These are phyloP conservation scores for Hirtodrosophila duncani DNA, from an alignment of 2,888 invertebrate genomes.

Conservation along the genomic window DNA sequence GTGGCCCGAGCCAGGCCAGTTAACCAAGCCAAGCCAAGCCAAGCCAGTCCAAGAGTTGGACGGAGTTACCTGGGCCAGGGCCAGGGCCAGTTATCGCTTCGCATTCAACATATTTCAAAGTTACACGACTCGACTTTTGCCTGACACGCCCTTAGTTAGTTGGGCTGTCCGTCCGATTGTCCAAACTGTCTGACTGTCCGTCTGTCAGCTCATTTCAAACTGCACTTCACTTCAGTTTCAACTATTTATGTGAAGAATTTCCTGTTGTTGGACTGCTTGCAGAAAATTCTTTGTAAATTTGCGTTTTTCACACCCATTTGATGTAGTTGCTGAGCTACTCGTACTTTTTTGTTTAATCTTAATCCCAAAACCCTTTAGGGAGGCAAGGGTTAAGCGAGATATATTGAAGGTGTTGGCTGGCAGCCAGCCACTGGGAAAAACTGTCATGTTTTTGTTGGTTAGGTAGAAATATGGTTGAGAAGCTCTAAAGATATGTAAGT, in stretches of 20 bases:
- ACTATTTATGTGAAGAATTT: slow-evolving; percentile 65
- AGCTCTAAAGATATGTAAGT: slow-evolving; percentile 30
- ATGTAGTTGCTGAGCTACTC: slow-evolving; percentile 63
- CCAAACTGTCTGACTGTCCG: slow-evolving; percentile 12
- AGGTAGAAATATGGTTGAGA: slow-evolving; percentile 28
- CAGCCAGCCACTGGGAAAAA: slow-evolving; percentile 57
- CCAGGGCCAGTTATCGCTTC: slow-evolving; percentile 68
- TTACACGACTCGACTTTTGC: slow-evolving; percentile 61
- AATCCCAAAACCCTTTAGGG: slow-evolving; percentile 50
- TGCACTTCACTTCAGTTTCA: slow-evolving; percentile 41
- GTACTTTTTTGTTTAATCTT: slow-evolving; percentile 66
- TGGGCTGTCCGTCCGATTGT: slow-evolving; percentile 36
- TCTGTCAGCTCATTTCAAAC: slow-evolving; percentile 39
- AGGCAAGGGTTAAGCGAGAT: slow-evolving; percentile 40
- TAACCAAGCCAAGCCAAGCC: slow-evolving; percentile 25
- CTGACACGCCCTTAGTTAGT: slow-evolving; percentile 70
- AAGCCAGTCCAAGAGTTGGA: slow-evolving; percentile 5
- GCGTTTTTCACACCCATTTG: slow-evolving; percentile 71
- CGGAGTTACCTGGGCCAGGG: slow-evolving; percentile 62
- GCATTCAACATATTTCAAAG: slow-evolving; percentile 69
- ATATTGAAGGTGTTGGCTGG: slow-evolving; percentile 66
- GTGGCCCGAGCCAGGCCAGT: slow-evolving; percentile 25
- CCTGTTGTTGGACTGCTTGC: slow-evolving; percentile 40
- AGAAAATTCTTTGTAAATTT: slow-evolving; percentile 68
- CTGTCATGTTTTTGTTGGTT: slow-evolving; percentile 63